These are phyloP conservation scores for Caradrina clavipalpis DNA, from an alignment of 2,888 invertebrate genomes.

Conservation along the genomic window DNA sequence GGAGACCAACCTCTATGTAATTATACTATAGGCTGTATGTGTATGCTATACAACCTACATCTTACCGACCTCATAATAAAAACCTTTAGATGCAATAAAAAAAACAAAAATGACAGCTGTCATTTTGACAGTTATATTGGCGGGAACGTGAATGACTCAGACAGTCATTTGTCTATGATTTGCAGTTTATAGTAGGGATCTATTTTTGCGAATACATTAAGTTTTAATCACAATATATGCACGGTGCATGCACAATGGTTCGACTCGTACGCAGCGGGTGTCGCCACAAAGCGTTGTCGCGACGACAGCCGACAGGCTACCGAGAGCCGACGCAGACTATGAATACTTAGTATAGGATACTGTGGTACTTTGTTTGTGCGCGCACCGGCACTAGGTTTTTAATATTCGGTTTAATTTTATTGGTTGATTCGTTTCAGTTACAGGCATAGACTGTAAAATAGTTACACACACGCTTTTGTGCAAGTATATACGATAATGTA, in stretches of 20 bases:
- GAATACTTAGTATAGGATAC: slow-evolving; percentile 52
- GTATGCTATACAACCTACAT: neutral
- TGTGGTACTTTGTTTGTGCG: slow-evolving; percentile 47
- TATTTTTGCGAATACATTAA: slow-evolving; percentile 43
- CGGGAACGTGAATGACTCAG: slow-evolving; percentile 12
- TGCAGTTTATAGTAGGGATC: neutral
- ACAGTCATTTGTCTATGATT: slow-evolving; percentile 18
- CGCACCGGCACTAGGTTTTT: slow-evolving; percentile 43
- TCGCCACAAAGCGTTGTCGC: slow-evolving; percentile 78
- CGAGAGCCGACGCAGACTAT: slow-evolving; percentile 55
- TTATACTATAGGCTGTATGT: slow-evolving; percentile 14
- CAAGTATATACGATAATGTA: too few relatives aligned
- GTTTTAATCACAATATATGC: slow-evolving; percentile 59
- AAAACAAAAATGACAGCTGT: neutral
- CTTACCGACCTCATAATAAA: slow-evolving; percentile 12
- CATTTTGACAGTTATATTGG: slow-evolving; percentile 19
- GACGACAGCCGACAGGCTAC: slow-evolving; percentile 72
- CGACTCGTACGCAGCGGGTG: slow-evolving; percentile 65
- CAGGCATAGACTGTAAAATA: too few relatives aligned
- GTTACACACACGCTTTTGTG: too few relatives aligned
- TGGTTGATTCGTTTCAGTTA: neutral
- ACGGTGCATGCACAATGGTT: slow-evolving; percentile 56
- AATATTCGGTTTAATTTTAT: slow-evolving; percentile 30
- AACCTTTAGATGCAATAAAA: neutral
- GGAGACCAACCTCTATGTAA: slow-evolving; percentile 38